Evolutionary conservation across 2,113 vertebrate species (phyloP), one percentile per base, ranked within the genome.

Genomic region (Trematocara nigrifrons): DNA sequence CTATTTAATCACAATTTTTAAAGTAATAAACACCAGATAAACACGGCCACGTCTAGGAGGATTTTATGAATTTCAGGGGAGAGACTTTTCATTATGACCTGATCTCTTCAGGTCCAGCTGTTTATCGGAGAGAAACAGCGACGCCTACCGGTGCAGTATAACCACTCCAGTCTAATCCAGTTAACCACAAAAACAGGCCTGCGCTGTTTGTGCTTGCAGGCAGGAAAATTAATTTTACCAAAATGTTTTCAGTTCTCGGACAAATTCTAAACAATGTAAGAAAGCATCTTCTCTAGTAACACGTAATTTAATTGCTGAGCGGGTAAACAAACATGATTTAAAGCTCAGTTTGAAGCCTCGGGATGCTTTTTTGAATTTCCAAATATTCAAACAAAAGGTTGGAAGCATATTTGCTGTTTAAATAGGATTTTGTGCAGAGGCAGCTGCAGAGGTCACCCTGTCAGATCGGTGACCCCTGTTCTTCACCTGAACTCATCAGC

Each of bases 91-190:
- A 1, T 86, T 35, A 64, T 40, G 22, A 54, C 7, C 61, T 22
- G 57, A 45, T 82, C 76, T 13, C 76, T 7, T n/a, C 82, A 54
- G 82, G 33, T 84, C 76, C 64, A 53, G 35, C 53, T 86, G 64
- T 79, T 71, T 13, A 76, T 59, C 3, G 8, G 86, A 78, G 71
- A 76, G 64, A 90, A 94, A 91, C 89, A 92, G 92, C 86, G 93
- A 83, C 92, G 2, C 74, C 83, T 79, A 71, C 61, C 54, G 93
- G 86, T 59, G 5, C 1, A 6, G 53, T 29, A 20, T 66, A 15
- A 42, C 8, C 53, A 54, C 57, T 18, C 52, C 12, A 20, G 31
- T 20, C 8, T 51, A 40, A 40, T 83, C 51, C 38, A 5, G 81
- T 56, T 53, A 16, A 52, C 64, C 42, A 74, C 51, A 69, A 40